phyloP scores from a whole-genome alignment of 92 coral and sea anemone species.

The Bergia sp. region DNA sequence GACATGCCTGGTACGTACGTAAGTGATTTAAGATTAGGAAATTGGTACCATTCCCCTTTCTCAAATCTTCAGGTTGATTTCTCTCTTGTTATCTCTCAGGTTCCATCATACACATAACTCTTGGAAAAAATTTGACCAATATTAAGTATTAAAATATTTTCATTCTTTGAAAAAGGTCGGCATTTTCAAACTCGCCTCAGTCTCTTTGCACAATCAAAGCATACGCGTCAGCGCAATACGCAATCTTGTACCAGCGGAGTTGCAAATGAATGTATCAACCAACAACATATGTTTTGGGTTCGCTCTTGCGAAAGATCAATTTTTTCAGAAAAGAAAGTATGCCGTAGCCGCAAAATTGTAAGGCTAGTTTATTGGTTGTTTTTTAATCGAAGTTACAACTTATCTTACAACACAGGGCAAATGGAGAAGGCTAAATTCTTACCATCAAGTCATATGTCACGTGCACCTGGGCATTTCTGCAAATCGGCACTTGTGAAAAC shows the following conservation, averaged over 20 bases:
- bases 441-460: neutral
- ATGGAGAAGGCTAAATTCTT: neutral
- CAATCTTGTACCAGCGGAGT: constrained; percentile 5
- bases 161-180: neutral
- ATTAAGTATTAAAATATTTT: neutral
- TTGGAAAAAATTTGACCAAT: neutral
- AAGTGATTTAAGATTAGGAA: neutral
- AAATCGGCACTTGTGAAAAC: neutral
- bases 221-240: constrained; percentile 1
- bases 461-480: constrained; percentile 5
- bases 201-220: neutral
- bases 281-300: neutral
- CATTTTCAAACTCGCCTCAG: constrained; percentile 11
- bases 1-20: neutral
- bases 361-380: neutral
- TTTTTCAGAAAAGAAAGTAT: constrained; percentile 5
- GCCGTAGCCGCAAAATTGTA: neutral
- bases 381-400: neutral
- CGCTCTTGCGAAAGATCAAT: neutral
- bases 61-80: neutral
- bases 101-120: neutral
- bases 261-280: neutral
- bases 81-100: neutral
- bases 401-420: neutral
- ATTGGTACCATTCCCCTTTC: neutral